Evolutionary conservation across 2,797 vertebrate genomes (phyloP), one percentile per base, ranked within the genome.

Genomic region (Anniella stebbinsi): DNA sequence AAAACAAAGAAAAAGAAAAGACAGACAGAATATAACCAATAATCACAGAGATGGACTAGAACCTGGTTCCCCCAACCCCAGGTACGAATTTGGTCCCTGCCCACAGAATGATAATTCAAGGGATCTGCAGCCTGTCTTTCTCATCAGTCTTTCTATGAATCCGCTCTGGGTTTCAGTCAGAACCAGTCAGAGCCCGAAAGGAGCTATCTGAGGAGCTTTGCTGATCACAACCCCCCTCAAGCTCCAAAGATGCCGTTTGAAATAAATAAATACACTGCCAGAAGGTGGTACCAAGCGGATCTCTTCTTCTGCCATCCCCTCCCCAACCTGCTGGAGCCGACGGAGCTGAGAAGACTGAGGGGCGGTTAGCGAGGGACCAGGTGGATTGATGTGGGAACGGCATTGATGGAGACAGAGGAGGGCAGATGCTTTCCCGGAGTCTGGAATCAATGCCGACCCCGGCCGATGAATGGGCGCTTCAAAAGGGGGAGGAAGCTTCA

Each of bases 311-410:
- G 87, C 92, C 76, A 1, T 93, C 87, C 90, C 72, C 70, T 30
- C 66, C 72, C 67, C 83, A 88, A 94, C 93, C 92, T 91, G 94
- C 88, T 91, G 93, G 93, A 93, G 90, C 84, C 93, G 92, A 92
- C 93, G 81, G 77, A 87, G 94, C 92, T 23, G 91, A 38, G 89
- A 93, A 88, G 94, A 95, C 95, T 95, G 95, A 95, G 94, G 38
- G 33, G 70, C 87, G 94, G 94, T 92, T 95, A 94, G 92, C 94
- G 92, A 93, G 93, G 94, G 95, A 94, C 91, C 91, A 91, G 92
- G 91, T 94, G 94, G 96, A 96, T 97, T 97, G 95, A 96, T 94
- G 95, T 96, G 96, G 95, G 95, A 97, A 97, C 95, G 94, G 95
- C 96, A 96, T 94, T 96, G 96, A 96, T 95, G 96, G 94, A 96